Base-by-base conservation (phyloP, 2,113 vertebrate species). In the Calidris pugnax region DNA sequence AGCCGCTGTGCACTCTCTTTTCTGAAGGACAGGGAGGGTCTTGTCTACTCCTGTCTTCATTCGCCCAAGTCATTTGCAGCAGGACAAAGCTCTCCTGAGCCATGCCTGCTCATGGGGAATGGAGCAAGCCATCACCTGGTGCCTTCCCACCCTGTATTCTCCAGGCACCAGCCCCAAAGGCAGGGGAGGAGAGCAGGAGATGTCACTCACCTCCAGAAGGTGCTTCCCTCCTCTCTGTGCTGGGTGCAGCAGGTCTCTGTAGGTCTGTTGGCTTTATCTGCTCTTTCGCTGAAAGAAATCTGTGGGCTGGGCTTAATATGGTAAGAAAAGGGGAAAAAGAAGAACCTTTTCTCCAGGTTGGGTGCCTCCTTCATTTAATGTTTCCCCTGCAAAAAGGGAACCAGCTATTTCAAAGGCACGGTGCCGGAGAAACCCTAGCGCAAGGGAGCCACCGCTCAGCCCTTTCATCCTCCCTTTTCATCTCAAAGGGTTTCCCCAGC, bases 41-140 rank as follows among this genome's bases (percentile, higher is more conserved):
- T 89, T 57, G 66, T 55, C 93, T 86, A 60, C 76, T 92, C 68
- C 85, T 16, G 4, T 81, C 79, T 94, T 90, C 73, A 66, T 80
- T 94, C 8, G 13, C 90, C 80, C 84, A 84, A 87, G 90, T 90
- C 87, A 97, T 95, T 90, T 90, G 73, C 14, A 15, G 86, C 53
- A 60, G 86, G 83, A 71, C 84, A 84, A 94, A 95, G 83, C 60
- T 81, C 60, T 92, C 64, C 55, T 57, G 51, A 84, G 62, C 81
- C 2, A 11, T 66, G 77, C 50, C 71, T 62, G 57, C 89, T 85
- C 62, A 50, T 66, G 57, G 66, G 60, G 66, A 91, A 71, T 2
- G 4, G 81, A 89, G 20, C 53, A 60, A 75, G 56, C 57, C 85
- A 72, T 33, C 18, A 0, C 35, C 68, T 72, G 20, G 32, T 84